Evolutionary conservation across 2,888 invertebrate genomes (phyloP).

Genomic region (Koerneria pararmatus): DNA sequence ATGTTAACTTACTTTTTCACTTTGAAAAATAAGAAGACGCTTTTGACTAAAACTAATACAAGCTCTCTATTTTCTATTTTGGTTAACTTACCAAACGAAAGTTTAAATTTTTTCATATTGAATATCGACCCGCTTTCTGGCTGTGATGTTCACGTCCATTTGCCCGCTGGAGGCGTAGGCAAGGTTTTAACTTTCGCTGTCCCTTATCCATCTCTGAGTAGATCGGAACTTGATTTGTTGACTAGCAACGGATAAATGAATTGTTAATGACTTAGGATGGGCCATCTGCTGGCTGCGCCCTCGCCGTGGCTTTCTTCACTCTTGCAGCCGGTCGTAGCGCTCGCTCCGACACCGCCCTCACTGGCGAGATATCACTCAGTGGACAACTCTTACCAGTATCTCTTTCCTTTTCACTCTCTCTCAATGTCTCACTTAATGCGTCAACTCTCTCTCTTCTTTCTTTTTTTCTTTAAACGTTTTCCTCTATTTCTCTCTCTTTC

Average conservation of each 20-base stretch:
- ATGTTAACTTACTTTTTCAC: too few relatives aligned
- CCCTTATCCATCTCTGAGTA: too few relatives aligned
- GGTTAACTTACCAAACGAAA: too few relatives aligned
- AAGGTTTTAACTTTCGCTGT: too few relatives aligned
- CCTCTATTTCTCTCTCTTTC: background rate
- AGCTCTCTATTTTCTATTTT: too few relatives aligned
- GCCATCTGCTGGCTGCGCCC: conserved; percentile 67
- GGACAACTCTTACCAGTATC: conserved; percentile 65
- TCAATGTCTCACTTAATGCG: background rate
- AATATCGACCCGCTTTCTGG: conserved; percentile 60
- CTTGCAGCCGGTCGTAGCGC: conserved; percentile 64
- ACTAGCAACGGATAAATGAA: too few relatives aligned
- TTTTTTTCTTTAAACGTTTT: background rate
- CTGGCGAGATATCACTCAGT: conserved; percentile 67
- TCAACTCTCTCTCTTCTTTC: background rate
- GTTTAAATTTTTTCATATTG: conserved; percentile 30
- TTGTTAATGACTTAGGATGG: conserved; percentile 62
- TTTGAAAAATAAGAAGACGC: too few relatives aligned
- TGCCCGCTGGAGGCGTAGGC: conserved; percentile 67
- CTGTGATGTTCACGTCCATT: conserved; percentile 67
- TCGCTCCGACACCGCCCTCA: conserved; percentile 66
- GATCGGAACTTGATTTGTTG: too few relatives aligned
- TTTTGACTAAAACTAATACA: too few relatives aligned
- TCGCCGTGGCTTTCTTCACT: conserved; percentile 66
- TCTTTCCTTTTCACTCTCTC: too few relatives aligned